phyloP scores from a whole-genome alignment of 2,113 vertebrate species.

The Bothrops jararaca region DNA sequence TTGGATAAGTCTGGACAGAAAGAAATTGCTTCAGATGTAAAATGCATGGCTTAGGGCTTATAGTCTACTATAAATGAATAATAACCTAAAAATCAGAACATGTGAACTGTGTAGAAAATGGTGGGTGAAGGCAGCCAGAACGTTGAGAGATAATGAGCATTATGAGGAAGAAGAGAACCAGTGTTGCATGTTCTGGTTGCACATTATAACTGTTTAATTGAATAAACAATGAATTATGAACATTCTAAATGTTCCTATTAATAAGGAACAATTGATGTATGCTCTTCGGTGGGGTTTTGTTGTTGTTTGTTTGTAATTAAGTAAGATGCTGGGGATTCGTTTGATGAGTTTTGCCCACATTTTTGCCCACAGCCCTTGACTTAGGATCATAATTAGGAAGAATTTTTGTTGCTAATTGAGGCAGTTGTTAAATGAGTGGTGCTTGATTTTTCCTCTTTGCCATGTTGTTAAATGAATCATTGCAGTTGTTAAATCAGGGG shows the following conservation, averaged over 20 bases:
- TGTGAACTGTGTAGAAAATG: not conserved
- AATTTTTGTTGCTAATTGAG: not conserved
- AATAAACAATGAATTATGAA: not conserved
- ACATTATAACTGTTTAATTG: not conserved
- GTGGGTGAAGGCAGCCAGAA: not conserved
- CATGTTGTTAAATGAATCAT: not conserved
- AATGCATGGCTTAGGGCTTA: not conserved
- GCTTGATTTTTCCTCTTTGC: not conserved
- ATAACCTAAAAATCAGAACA: not conserved
- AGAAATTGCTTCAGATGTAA: not conserved
- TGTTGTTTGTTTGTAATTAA: not conserved
- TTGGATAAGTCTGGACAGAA: not conserved
- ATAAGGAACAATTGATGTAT: not conserved
- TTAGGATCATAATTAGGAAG: not conserved
- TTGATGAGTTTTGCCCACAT: not conserved
- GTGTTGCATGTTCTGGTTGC: not conserved
- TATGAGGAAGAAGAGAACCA: too few relatives aligned
- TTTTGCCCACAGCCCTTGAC: not conserved
- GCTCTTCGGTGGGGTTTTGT: not conserved
- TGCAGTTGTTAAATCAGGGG: too few relatives aligned
- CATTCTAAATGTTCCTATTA: not conserved
- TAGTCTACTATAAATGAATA: not conserved
- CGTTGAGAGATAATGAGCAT: not conserved
- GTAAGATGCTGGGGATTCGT: not conserved
- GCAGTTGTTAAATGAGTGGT: not conserved